Percentiles rank a stretch among this genome's conserved stretches.
Evolutionary conservation across 2,797 vertebrate species (phyloP).

Genomic region (Babyrousa celebensis): DNA sequence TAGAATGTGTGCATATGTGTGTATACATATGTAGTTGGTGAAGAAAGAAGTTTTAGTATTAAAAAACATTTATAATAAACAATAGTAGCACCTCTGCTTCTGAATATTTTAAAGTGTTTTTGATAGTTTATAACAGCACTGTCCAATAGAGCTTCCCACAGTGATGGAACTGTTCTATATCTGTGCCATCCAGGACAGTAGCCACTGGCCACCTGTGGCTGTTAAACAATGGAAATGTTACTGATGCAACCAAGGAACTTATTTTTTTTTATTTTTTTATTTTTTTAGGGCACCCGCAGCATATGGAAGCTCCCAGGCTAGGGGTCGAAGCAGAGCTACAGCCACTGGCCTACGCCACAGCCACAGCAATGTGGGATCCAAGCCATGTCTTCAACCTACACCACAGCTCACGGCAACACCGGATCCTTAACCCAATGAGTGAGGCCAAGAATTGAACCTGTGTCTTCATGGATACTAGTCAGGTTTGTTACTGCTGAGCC

Average conservation of each 20-base stretch:
- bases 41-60: constrained; percentile 20
- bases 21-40: background rate
- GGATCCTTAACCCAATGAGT: no score
- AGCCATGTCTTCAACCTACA: no score
- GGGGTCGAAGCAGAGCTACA: no score
- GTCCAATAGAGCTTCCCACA: background rate
- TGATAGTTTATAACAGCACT: constrained; percentile 4
- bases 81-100: background rate
- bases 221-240: background rate
- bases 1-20: background rate
- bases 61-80: constrained; percentile 27
- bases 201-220: background rate
- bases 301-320: no score
- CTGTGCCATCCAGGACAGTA: background rate
- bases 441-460: no score
- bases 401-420: no score
- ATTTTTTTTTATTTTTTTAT: no score
- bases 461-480: no score
- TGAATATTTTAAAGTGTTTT: background rate
- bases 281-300: no score
- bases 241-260: background rate
- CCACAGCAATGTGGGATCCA: no score
- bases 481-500: no score
- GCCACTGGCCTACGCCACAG: no score
- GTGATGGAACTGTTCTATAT: background rate